phyloP scores from a whole-genome alignment of 2,797 vertebrate species.

The Lepilemur ruficaudatus region DNA sequence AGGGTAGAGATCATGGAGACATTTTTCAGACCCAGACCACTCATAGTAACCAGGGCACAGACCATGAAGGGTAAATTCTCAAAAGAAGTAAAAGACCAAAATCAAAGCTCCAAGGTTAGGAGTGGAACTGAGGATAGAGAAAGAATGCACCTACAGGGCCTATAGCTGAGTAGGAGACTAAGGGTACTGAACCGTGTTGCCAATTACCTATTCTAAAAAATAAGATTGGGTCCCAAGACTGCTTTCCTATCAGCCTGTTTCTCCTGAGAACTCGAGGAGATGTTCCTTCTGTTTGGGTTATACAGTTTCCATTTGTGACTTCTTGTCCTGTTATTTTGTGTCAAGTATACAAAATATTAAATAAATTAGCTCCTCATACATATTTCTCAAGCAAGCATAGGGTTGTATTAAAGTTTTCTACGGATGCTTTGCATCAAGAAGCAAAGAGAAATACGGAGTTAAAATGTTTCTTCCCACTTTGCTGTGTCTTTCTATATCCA shows the following conservation, averaged over 20 bases:
- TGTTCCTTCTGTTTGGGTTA: not conserved
- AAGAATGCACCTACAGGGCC: not conserved
- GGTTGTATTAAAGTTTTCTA: not conserved
- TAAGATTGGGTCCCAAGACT: not conserved
- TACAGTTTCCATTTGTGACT: not conserved
- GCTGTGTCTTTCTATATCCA: not conserved
- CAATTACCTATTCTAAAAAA: not conserved
- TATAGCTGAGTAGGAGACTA: not conserved
- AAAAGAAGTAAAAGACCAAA: not conserved
- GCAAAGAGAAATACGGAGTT: not conserved
- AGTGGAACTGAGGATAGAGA: not conserved
- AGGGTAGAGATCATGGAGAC: not conserved
- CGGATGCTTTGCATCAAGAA: not conserved
- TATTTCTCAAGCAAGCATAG: not conserved
- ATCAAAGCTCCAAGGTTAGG: not conserved
- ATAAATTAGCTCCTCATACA: not conserved
- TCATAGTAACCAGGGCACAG: not conserved
- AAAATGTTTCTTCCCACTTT: not conserved
- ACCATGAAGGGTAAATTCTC: not conserved
- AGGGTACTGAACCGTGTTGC: not conserved
- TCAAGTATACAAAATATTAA: not conserved
- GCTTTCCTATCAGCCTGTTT: not conserved
- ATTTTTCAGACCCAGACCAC: not conserved
- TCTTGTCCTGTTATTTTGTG: not conserved
- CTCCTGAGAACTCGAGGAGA: not conserved